These are phyloP conservation scores for Pongo abelii DNA, from an alignment of 2,113 vertebrate species.

Conservation along the genomic window DNA sequence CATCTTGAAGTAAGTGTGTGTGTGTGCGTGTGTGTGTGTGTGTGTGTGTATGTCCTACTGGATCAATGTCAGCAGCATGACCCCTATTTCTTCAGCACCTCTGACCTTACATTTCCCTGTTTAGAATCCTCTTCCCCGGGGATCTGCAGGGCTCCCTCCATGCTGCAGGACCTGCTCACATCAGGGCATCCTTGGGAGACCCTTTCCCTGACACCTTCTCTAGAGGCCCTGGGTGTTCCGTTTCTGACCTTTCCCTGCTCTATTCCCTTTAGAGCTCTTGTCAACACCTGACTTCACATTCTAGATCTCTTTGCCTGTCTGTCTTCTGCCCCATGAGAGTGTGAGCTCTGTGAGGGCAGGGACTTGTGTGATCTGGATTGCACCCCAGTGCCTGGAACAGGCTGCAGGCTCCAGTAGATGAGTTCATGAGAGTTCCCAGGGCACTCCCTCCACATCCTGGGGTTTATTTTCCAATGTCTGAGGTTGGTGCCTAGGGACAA, in stretches of 20 bases:
- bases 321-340: not conserved
- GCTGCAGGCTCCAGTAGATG: not conserved
- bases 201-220: not conserved
- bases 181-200: fast-evolving
- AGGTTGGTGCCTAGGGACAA: not conserved
- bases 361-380: not conserved
- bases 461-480: not conserved
- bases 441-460: not conserved
- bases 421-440: not conserved
- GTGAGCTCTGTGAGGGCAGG: fast-evolving
- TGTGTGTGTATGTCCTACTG: not conserved
- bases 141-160: not conserved
- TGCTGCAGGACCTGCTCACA: not conserved
- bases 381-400: not conserved
- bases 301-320: not conserved
- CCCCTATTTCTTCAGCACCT: not conserved
- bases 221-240: not conserved
- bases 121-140: fast-evolving
- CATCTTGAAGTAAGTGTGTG: not conserved
- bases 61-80: not conserved
- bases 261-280: fast-evolving
- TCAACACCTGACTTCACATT: not conserved
- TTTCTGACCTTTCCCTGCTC: not conserved
- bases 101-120: not conserved
- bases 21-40: not conserved